Evolutionary conservation across 2,888 invertebrate species (phyloP), one percentile per base, ranked within the genome.

Genomic region (Clepsis dumicolana): DNA sequence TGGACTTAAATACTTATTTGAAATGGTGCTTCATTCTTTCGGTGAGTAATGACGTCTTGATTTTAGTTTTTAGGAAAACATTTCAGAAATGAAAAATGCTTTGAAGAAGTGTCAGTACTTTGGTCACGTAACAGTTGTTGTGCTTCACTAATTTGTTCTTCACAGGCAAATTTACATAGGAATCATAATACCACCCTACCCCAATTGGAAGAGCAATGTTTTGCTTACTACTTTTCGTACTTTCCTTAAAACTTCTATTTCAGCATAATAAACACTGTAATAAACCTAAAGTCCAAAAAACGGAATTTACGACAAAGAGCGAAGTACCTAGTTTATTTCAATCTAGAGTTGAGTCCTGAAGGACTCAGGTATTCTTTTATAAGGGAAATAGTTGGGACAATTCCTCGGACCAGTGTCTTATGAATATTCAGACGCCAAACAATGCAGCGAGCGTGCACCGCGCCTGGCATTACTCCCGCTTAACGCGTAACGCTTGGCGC

Each of bases 401-500:
- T 75, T 76, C n/a, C 14, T 38, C 79, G 73, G 76, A 75, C 74
- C 52, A 73, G 71, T 65, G 62, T 71, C 60, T 74, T 74, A 75
- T 80, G 77, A 80, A 80, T 79, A 81, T 79, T 78, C 79, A 80
- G 73, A 69, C 69, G 68, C 53, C 52, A 50, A 24, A 71, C 66
- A 66, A 61, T 60, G 64, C 64, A 50, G 50, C 60, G 56, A 48
- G 48, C 61, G 56, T 59, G 48, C 60, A 62, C 29, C 52, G 59
- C 59, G 48, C 60, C 56, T 65, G 25, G 56, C 35, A 62, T 29
- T 27, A 64, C 50, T 68, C 65, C 71, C 72, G 72, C 57, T 73
- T 73, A 71, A 48, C 53, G 62, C 35, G 63, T n/a, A n/a, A n/a
- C n/a, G n/a, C n/a, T n/a, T n/a, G n/a, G n/a, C n/a, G n/a, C n/a